Evolutionary conservation across 2,888 invertebrate species (phyloP).

Genomic region (Arge pagana): DNA sequence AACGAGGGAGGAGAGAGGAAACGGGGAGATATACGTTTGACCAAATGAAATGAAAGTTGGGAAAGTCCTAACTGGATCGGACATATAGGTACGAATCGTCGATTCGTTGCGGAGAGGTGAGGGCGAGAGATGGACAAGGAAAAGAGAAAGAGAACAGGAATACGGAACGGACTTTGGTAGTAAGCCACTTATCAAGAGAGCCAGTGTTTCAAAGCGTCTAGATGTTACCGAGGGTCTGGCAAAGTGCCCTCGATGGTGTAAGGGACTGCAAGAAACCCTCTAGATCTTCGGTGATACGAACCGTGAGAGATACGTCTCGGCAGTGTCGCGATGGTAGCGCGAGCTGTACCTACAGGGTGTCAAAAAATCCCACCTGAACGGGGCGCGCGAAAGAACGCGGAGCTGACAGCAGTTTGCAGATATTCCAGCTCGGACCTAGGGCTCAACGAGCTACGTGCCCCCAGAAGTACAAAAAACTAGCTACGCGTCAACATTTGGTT

Average conservation of each 20-base stretch:
- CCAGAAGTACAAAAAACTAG: too few relatives aligned
- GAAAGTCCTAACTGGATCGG: constrained; percentile 15
- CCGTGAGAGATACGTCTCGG: constrained; percentile 15
- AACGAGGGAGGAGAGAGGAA: not conserved
- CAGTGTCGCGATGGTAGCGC: too few relatives aligned
- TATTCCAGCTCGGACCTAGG: too few relatives aligned
- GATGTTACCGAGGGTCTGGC: constrained; percentile 4
- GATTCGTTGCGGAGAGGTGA: not conserved
- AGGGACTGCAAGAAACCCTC: constrained; percentile 11
- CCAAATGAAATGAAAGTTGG: constrained; percentile 13
- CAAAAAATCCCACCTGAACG: not conserved
- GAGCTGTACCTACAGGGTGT: not conserved
- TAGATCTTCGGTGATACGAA: constrained; percentile 4
- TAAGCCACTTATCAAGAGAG: constrained; percentile 44
- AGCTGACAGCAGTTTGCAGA: too few relatives aligned
- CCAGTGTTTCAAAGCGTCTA: constrained; percentile 23
- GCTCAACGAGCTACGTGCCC: too few relatives aligned
- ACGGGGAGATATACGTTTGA: constrained; percentile 6
- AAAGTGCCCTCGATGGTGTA: constrained; percentile 7
- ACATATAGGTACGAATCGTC: too few relatives aligned
- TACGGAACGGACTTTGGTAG: constrained; percentile 22
- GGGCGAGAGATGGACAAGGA: constrained; percentile 1
- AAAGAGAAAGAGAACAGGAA: not conserved
- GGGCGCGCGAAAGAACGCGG: constrained; percentile 39
- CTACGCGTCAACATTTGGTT: too few relatives aligned